phyloP scores from a whole-genome alignment of 2,113 vertebrate genomes.

The Lophius piscatorius region DNA sequence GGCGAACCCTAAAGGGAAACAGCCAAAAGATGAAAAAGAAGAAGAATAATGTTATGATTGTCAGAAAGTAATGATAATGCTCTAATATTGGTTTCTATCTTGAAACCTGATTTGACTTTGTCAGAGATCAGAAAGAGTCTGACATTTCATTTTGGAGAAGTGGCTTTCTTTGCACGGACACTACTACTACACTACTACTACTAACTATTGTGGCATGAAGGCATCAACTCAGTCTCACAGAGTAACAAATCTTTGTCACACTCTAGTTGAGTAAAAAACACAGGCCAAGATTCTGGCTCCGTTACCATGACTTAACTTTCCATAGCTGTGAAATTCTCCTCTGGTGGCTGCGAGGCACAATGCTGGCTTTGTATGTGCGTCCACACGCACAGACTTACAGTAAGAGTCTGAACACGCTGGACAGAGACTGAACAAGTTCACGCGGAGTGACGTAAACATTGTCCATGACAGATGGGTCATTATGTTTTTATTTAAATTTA shows the following conservation, averaged over 20 bases:
- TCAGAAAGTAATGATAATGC: no score
- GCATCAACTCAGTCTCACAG: slow-evolving; percentile 9
- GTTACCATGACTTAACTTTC: slow-evolving; percentile 49
- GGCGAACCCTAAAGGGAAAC: no score
- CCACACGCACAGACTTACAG: slow-evolving; percentile 13
- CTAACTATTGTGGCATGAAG: slow-evolving; percentile 11
- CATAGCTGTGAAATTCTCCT: slow-evolving; percentile 28
- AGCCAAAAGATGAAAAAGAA: no score
- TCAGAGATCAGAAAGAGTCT: no score
- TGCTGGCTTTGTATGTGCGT: slow-evolving; percentile 39
- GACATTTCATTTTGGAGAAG: background rate
- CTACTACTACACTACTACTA: no score
- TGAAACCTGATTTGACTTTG: no score
- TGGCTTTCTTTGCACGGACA: background rate
- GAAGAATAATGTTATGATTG: no score
- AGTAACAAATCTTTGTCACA: slow-evolving; percentile 32
- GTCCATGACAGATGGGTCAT: background rate
- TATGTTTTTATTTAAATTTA: background rate
- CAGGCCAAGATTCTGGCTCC: slow-evolving; percentile 47
- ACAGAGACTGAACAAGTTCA: background rate
- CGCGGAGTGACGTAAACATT: background rate
- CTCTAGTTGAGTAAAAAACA: slow-evolving; percentile 24
- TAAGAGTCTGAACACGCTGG: slow-evolving; percentile 14
- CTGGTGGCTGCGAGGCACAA: slow-evolving; percentile 30
- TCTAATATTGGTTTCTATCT: no score